Evolutionary conservation across 2,888 invertebrate genomes (phyloP), one percentile per base, ranked within the genome.

Genomic region (Athalia cordata): DNA sequence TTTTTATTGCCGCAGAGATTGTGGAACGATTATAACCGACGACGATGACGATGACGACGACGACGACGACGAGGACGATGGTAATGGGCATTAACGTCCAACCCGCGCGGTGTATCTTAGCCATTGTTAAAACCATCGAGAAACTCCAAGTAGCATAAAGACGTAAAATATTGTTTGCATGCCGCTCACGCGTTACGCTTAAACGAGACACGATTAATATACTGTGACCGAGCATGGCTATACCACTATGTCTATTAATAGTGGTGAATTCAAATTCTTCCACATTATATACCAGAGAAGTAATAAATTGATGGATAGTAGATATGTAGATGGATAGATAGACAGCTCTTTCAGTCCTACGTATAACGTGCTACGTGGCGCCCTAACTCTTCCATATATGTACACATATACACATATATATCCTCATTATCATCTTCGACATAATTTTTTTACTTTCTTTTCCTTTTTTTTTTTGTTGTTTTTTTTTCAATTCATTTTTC

Each of bases 171-270:
- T 86, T 82, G 84, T 87, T 87, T 85, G 86, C 84, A 87, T 86
- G 86, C 86, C 82, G 82, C 84, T 85, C 86, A 86, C 83, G 85
- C 81, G 81, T 82, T 84, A 82, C 85, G 85, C 83, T 84, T 85
- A 84, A 84, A 85, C 86, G 86, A 86, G 85, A 83, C 85, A 83
- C 86, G 86, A 86, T 87, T 86, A 86, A 87, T 86, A 83, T 82
- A 83, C 83, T 84, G 85, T 86, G 84, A 85, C 82, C 84, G 82
- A 83, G 79, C 72, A 82, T 52, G 52, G 80, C 78, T 70, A 70
- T 47, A 47, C 6, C 52, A 52, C 52, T 11, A 43, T 81, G 82
- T 83, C 85, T 86, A 86, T 86, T 86, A 86, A 85, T 86, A 86
- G 85, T 81, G 79, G 74, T 78, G 75, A 80, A 80, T 74, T 81